Conservation (phyloP, 2,113 vertebrate genomes). For the Alligator sinensis region DNA sequence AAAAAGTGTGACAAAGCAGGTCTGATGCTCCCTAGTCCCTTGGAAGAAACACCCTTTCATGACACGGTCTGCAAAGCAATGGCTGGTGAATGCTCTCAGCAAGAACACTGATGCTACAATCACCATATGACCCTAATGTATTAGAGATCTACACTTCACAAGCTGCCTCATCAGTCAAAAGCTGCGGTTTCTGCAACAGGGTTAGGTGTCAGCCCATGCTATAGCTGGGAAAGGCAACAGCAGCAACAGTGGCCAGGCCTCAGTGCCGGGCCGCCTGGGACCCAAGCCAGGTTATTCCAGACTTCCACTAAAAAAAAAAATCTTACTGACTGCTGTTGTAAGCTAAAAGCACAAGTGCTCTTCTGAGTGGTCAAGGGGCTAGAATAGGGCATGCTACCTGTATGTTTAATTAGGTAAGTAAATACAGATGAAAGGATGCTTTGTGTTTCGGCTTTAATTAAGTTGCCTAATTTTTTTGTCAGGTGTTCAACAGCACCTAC, state of each 20-base stretch:
- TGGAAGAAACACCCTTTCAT: not conserved
- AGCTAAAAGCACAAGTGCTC: no score
- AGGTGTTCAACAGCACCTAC: not conserved
- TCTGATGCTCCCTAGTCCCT: not conserved
- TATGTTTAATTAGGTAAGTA: constrained; percentile 38
- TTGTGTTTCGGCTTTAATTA: not conserved
- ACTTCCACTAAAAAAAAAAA: constrained; percentile 47
- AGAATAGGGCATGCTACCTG: constrained; percentile 61
- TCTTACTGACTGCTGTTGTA: no score
- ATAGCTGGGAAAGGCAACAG: no score
- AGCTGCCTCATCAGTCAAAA: not conserved
- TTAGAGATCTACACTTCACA: not conserved
- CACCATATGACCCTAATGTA: not conserved
- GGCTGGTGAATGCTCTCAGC: not conserved
- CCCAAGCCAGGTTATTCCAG: not conserved
- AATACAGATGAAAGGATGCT: not conserved
- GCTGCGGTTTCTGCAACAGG: not conserved
- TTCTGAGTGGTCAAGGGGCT: not conserved
- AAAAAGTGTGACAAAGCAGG: not conserved
- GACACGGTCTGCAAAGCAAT: not conserved
- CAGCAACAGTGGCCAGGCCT: no score
- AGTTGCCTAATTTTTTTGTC: not conserved
- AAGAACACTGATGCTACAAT: not conserved
- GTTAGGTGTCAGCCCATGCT: constrained; percentile 19
- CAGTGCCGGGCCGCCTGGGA: no score